Percentiles rank a stretch among this genome's conserved stretches.
phyloP scores from a whole-genome alignment of 92 coral and sea anemone species.

The Muricea muricata region DNA sequence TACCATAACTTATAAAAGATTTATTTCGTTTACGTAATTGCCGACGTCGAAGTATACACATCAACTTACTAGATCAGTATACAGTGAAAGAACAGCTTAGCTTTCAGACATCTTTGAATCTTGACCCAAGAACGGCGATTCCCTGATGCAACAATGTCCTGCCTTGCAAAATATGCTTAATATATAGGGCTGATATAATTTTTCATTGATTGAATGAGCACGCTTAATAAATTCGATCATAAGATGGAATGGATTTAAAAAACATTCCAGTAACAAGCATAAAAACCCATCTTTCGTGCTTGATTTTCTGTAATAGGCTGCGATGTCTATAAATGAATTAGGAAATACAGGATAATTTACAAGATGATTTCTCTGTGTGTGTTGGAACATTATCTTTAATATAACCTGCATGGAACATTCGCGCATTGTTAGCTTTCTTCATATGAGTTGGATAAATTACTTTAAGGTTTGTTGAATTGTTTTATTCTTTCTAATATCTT shows the following conservation, averaged over 20 bases:
- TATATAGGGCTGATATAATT: constrained; percentile 8
- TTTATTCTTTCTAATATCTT: too few species aligned
- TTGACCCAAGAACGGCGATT: too few species aligned
- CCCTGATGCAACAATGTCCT: background rate
- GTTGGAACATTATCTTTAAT: too few species aligned
- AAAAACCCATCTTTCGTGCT: background rate
- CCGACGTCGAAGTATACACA: background rate
- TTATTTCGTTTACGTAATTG: background rate
- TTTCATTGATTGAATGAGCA: constrained; percentile 4
- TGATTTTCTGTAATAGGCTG: background rate
- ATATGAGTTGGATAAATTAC: too few species aligned
- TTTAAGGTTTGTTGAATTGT: too few species aligned
- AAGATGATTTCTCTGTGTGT: background rate
- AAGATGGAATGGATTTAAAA: constrained; percentile 24
- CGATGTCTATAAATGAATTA: constrained; percentile 29
- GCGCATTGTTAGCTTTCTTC: too few species aligned
- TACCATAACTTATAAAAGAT: background rate
- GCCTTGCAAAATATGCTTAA: background rate
- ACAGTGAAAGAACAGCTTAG: background rate
- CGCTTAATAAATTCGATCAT: constrained; percentile 42
- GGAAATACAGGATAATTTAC: constrained; percentile 1
- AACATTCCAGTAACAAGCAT: constrained; percentile 23
- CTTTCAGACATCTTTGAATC: background rate
- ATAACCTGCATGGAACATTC: too few species aligned
- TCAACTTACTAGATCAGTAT: background rate